Conservation (phyloP, 1,140 invertebrate genomes). For the Sarcophaga peregrina region DNA sequence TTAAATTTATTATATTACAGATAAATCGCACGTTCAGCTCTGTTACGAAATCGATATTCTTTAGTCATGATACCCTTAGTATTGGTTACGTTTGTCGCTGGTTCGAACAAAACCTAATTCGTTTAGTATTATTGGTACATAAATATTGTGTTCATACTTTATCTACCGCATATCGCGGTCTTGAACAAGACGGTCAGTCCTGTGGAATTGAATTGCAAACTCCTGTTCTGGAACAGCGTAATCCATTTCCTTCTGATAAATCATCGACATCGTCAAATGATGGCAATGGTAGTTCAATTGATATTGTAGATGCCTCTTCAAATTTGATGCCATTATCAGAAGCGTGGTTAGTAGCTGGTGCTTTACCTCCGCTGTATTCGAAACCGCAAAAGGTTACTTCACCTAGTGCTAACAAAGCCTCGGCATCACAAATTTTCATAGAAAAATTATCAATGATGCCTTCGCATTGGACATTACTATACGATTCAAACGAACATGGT, state of each 20-base stretch:
- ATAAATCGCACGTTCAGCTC: constrained; percentile 77
- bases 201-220: constrained; percentile 77
- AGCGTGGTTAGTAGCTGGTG: constrained; percentile 82
- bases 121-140: constrained; percentile 81
- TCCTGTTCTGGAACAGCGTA: constrained; percentile 76
- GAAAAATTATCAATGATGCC: constrained; percentile 74
- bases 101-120: constrained; percentile 80
- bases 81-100: constrained; percentile 81
- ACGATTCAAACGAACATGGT: constrained; percentile 85
- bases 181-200: constrained; percentile 69
- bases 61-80: constrained; percentile 79
- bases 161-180: constrained; percentile 78
- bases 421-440: constrained; percentile 71
- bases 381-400: constrained; percentile 67
- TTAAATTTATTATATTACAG: constrained; percentile 31
- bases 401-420: constrained; percentile 51
- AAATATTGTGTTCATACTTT: constrained; percentile 80
- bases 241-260: constrained; percentile 64
- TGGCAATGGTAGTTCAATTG: constrained; percentile 51
- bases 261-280: constrained; percentile 47
- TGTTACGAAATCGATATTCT: constrained; percentile 81
- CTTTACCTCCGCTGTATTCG: constrained; percentile 77
- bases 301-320: constrained; percentile 49
- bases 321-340: constrained; percentile 75
- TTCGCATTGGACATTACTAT: constrained; percentile 86